These are phyloP conservation scores for Cerceris ruficornis DNA, from an alignment of 2,888 invertebrate genomes.

Conservation along the genomic window DNA sequence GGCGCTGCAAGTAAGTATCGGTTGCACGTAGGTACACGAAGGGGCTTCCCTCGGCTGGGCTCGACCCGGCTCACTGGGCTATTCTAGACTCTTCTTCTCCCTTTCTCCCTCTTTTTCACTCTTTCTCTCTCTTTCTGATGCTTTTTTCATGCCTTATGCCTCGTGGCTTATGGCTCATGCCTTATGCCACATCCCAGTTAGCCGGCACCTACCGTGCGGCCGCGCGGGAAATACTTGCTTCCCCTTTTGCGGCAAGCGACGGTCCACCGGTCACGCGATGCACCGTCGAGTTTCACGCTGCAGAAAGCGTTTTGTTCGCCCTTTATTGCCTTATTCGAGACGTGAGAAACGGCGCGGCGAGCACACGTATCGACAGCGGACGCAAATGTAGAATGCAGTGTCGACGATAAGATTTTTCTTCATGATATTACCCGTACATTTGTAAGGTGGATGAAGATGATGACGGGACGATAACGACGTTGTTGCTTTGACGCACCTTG, in stretches of 20 bases:
- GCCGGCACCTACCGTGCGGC: constrained; percentile 28
- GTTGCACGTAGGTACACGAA: constrained; percentile 67
- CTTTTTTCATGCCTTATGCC: constrained; percentile 54
- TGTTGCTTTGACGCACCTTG: too few relatives aligned
- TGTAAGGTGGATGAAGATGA: too few relatives aligned
- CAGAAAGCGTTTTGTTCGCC: constrained; percentile 35
- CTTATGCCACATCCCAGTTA: constrained; percentile 41
- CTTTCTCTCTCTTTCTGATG: background rate
- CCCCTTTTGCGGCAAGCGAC: constrained; percentile 53
- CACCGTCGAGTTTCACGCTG: constrained; percentile 44
- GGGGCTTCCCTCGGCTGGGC: constrained; percentile 69
- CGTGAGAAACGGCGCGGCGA: constrained; percentile 38
- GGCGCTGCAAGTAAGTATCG: constrained; percentile 67
- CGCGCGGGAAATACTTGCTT: constrained; percentile 45
- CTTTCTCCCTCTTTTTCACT: constrained; percentile 16
- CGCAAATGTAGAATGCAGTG: background rate
- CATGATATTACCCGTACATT: background rate
- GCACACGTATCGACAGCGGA: background rate
- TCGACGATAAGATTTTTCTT: background rate
- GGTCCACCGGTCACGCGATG: constrained; percentile 62
- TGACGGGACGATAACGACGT: too few relatives aligned
- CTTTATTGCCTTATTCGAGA: constrained; percentile 51
- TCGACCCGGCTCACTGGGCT: constrained; percentile 60
- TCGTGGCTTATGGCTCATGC: constrained; percentile 63
- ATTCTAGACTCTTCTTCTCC: constrained; percentile 53